Evolutionary conservation across 2,797 vertebrate species (phyloP), one percentile per base, ranked within the genome.

Genomic region (Furcifer pardalis): DNA sequence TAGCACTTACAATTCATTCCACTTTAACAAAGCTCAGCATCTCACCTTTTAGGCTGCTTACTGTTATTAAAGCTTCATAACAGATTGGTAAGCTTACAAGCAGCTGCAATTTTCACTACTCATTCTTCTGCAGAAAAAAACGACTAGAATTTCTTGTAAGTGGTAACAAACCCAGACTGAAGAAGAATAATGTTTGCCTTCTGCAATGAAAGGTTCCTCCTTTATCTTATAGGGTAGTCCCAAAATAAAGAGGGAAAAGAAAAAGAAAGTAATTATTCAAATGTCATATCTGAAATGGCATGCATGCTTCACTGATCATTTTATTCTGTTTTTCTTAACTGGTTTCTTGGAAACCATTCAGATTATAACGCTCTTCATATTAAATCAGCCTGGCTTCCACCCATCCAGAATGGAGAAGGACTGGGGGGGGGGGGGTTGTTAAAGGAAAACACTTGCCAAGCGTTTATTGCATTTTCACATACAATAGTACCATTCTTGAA

Each of bases 81-180:
- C 30, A 42, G 46, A 79, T 23, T 12, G 3, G 9, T 23, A 42
- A 17, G 49, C 13, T 72, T 77, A 46, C 10, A 89, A 71, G 59
- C 46, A 10, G 8, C 13, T 44, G 63, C 52, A 32, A 68, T 52
- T 82, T 0, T 0, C 32, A n/a, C 19, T 69, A 30, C 4, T 40
- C 77, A 62, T 84, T 79, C 74, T 56, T 86, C 44, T 79, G 65
- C 25, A 12, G 23, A 30, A 86, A 81, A 8, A 35, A 78, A 23
- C 83, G 44, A 27, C 4, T 2, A 5, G 46, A 25, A 79, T 0
- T 27, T 75, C 75, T 1, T 13, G 66, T 32, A 85, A 40, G 21
- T 62, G 5, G 84, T 49, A 86, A 86, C 19, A 42, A 66, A 10
- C n/a, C 37, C 49, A 65, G 25, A 32, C 30, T 15, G 15, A 42